Conservation (phyloP, 53 echinoderm and acorn worm genomes). For the Hippasteria phrygiana region DNA sequence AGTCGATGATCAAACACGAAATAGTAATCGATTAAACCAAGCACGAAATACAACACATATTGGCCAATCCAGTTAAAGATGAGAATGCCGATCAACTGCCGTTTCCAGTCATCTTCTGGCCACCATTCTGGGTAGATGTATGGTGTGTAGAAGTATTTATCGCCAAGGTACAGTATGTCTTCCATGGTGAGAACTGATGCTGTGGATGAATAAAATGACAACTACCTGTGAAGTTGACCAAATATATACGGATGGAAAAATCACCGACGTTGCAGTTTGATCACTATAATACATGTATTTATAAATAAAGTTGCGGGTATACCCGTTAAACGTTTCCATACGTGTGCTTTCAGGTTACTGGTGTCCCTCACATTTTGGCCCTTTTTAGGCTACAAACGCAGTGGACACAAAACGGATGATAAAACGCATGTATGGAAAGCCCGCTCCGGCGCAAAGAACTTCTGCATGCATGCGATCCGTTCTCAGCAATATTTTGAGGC, state of each 20-base stretch:
- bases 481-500: no score
- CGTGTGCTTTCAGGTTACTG: no score
- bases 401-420: no score
- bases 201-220: background rate
- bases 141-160: conserved; percentile 77
- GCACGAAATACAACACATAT: conserved; percentile 67
- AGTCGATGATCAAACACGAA: conserved; percentile 85
- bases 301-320: background rate
- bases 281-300: background rate
- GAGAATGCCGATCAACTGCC: conserved; percentile 78
- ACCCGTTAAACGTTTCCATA: no score
- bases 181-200: conserved; percentile 66
- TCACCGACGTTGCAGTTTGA: background rate
- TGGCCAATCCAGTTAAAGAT: conserved; percentile 77
- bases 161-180: conserved; percentile 72
- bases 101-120: conserved; percentile 85
- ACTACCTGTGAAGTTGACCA: no score
- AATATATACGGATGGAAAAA: background rate
- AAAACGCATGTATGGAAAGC: no score
- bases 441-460: no score
- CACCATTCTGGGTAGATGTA: conserved; percentile 84
- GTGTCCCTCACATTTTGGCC: no score
- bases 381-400: no score
- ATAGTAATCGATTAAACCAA: conserved; percentile 67
- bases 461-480: no score